Evolutionary conservation across 1,140 invertebrate species (phyloP), one percentile per base, ranked within the genome.

Genomic region (Yoshiicerus persimilis): DNA sequence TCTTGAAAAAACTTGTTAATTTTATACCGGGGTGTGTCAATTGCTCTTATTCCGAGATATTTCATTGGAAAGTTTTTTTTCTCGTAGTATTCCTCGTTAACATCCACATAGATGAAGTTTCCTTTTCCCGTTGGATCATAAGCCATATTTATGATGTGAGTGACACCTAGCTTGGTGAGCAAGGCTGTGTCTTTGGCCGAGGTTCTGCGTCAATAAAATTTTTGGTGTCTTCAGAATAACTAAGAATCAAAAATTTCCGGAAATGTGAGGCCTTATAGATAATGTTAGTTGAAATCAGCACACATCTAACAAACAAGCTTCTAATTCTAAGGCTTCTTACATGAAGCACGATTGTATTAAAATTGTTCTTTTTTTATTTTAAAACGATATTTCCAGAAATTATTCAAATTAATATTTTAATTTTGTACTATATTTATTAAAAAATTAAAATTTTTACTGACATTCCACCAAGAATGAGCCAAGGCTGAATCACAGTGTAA

Each of bases 401-500:
- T n/a, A n/a, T n/a, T n/a, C n/a, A n/a, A n/a, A n/a, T n/a, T n/a
- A n/a, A n/a, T n/a, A n/a, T n/a, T n/a, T n/a, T n/a, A n/a, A n/a
- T n/a, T n/a, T n/a, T n/a, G n/a, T n/a, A n/a, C n/a, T n/a, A n/a
- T n/a, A 66, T 66, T 3, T n/a, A 3, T 20, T 11, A 16, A 34
- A 20, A 32, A 47, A 84, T 41, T 0, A 27, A 84, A 27, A 32
- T 27, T 2, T 9, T 6, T 34, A 56, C 23, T 47, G 4, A 85
- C 84, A 85, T 64, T 85, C 84, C 84, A 13, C 84, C 84, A 16
- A 85, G 84, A 5, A 85, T 85, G 13, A 85, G 84, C 39, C 84
- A 38, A 8, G 39, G 39, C 23, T 30, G 56, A 11, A 85, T 47
- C 23, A 85, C 13, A 3, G 84, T 85, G 84, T 85, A 85, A 30